Conservation (phyloP, 2,888 invertebrate genomes). For the Drosophila tanythrix region DNA sequence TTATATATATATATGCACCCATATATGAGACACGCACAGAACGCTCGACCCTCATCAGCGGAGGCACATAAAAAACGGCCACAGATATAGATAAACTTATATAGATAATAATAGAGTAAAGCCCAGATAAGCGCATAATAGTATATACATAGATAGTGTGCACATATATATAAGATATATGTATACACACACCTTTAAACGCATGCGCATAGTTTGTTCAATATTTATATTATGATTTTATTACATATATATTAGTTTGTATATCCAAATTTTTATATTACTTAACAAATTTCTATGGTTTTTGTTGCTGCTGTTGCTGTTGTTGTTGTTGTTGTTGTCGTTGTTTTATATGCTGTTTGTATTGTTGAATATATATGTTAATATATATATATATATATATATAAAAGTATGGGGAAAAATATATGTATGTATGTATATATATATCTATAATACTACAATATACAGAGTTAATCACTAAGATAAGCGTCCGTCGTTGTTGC, state of each 20-base stretch:
- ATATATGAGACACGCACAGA: background rate
- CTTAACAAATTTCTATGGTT: constrained; percentile 23
- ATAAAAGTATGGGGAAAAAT: constrained; percentile 10
- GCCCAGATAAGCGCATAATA: constrained; percentile 25
- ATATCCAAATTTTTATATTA: constrained; percentile 26
- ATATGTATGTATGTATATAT: constrained; percentile 26
- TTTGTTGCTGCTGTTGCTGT: constrained; percentile 6
- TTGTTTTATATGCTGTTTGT: constrained; percentile 9
- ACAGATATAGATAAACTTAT: constrained; percentile 20
- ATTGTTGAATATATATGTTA: background rate
- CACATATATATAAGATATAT: background rate
- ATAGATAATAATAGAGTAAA: constrained; percentile 12
- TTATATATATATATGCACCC: background rate
- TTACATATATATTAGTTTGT: constrained; percentile 19
- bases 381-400: constrained; percentile 4
- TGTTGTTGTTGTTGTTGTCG: constrained; percentile 17
- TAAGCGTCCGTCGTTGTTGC: constrained; percentile 48
- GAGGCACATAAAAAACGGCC: constrained; percentile 4
- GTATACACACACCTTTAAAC: constrained; percentile 9
- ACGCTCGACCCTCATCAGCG: constrained; percentile 1
- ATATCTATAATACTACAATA: constrained; percentile 57
- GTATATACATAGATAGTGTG: constrained; percentile 15
- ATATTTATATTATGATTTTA: constrained; percentile 37
- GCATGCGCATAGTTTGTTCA: constrained; percentile 8
- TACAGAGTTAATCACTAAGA: constrained; percentile 65